Evolutionary conservation across 2,113 vertebrate species (phyloP).

Genomic region (Pimephales promelas): DNA sequence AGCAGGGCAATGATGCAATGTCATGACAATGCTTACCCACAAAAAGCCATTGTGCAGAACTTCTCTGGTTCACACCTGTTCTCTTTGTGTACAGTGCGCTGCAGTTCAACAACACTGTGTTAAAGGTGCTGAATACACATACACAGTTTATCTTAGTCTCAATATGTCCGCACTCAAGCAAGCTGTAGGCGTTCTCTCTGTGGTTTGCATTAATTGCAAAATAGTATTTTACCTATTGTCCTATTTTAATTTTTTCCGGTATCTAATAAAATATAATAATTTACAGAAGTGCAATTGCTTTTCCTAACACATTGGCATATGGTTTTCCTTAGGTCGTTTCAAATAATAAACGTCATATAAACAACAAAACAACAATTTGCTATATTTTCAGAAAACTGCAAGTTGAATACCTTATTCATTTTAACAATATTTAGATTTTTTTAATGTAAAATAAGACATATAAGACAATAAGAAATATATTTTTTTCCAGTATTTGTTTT

Average conservation of each 20-base stretch:
- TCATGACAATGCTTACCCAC: conserved; percentile 3
- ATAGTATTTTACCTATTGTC: not conserved
- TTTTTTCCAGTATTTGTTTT: no score
- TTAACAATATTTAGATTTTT: not conserved
- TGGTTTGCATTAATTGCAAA: not conserved
- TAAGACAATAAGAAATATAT: no score
- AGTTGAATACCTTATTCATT: not conserved
- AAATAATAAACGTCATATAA: not conserved
- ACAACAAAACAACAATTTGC: no score
- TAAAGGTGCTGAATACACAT: conserved; percentile 30
- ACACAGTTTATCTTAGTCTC: not conserved
- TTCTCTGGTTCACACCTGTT: conserved; percentile 36
- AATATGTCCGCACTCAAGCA: conserved; percentile 9
- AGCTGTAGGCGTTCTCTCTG: not conserved
- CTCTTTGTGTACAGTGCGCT: not conserved
- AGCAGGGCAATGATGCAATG: conserved; percentile 26
- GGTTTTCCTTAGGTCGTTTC: not conserved
- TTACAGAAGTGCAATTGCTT: not conserved
- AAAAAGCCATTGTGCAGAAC: conserved; percentile 1
- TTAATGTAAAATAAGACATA: not conserved
- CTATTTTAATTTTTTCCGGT: not conserved
- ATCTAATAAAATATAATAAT: not conserved
- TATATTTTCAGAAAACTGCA: no score
- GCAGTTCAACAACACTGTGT: not conserved
- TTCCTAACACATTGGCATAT: not conserved